Evolutionary conservation across 37 sponge, comb jelly and placozoan species (phyloP).

Genomic region (Chondrosia reniformis): DNA sequence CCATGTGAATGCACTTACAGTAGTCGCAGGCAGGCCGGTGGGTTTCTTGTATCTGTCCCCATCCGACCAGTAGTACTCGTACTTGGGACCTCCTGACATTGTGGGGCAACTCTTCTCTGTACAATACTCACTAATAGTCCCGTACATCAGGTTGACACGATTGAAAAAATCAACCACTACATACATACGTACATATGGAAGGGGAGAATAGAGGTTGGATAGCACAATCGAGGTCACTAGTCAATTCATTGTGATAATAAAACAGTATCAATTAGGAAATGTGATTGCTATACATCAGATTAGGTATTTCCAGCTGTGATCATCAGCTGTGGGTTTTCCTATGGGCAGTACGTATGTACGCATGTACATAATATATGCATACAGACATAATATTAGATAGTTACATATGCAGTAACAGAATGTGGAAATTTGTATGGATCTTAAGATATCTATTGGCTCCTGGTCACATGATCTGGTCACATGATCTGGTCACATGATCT

Average conservation of each 20-base stretch:
- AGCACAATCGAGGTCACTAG: too few species aligned
- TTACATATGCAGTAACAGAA: background rate
- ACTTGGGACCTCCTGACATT: conserved; percentile 94
- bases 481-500: too few species aligned
- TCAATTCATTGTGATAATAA: too few species aligned
- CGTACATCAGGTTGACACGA: conserved; percentile 90
- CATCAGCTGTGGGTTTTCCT: too few species aligned
- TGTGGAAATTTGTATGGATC: background rate
- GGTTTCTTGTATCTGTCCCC: conserved; percentile 84
- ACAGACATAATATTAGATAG: background rate
- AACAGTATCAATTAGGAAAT: too few species aligned
- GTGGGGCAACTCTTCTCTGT: conserved; percentile 68
- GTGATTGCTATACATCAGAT: too few species aligned
- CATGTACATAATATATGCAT: background rate
- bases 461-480: background rate
- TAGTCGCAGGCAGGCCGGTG: conserved; percentile 64
- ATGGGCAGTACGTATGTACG: background rate
- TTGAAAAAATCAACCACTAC: conserved; percentile 93
- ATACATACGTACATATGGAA: background rate
- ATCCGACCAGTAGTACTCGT: conserved; percentile 91
- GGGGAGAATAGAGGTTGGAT: background rate
- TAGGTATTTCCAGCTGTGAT: too few species aligned
- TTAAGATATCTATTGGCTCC: background rate
- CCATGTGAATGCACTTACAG: too few species aligned
- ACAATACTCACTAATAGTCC: conserved; percentile 76